phyloP scores from a whole-genome alignment of 2,888 invertebrate species.

The Stenoptilia bipunctidactyla region DNA sequence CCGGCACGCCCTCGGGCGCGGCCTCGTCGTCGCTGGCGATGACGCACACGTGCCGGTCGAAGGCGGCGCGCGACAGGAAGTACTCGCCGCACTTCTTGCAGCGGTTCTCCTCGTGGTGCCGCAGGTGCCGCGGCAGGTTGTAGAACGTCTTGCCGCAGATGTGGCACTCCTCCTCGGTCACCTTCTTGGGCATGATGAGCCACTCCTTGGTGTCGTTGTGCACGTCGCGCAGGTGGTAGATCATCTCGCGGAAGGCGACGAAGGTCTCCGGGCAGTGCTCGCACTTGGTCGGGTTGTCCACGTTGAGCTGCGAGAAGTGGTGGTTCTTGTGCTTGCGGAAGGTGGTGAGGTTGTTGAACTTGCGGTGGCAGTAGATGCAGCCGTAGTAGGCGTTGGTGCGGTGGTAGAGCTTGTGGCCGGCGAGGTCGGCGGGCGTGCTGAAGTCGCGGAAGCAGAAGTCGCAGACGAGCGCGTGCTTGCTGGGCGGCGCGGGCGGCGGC shows the following conservation, averaged over 20 bases:
- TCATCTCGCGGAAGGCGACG: slow-evolving; percentile 64
- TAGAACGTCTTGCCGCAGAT: slow-evolving; percentile 57
- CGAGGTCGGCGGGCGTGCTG: slow-evolving; percentile 50
- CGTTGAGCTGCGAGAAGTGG: slow-evolving; percentile 47
- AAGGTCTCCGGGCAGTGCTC: slow-evolving; percentile 69
- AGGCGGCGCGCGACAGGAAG: slow-evolving; percentile 48
- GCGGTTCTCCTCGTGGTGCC: slow-evolving; percentile 57
- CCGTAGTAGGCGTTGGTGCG: slow-evolving; percentile 53
- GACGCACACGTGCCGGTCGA: slow-evolving; percentile 52
- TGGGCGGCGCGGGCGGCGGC: slow-evolving; percentile 29
- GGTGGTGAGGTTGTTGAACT: slow-evolving; percentile 58
- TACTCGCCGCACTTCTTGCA: slow-evolving; percentile 63
- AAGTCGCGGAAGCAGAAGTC: slow-evolving; percentile 62
- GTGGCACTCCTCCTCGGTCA: slow-evolving; percentile 45
- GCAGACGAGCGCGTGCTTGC: slow-evolving; percentile 45
- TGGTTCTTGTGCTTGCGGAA: slow-evolving; percentile 66
- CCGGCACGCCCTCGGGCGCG: slow-evolving; percentile 18
- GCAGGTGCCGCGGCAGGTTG: slow-evolving; percentile 52
- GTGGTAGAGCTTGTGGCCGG: slow-evolving; percentile 53
- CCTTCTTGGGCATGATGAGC: slow-evolving; percentile 53
- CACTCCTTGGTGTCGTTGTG: slow-evolving; percentile 61
- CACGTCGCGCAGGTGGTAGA: slow-evolving; percentile 56
- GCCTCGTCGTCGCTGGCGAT: slow-evolving; percentile 57
- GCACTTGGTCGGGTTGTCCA: slow-evolving; percentile 55
- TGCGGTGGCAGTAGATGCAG: slow-evolving; percentile 61